These are phyloP conservation scores for Heterodera schachtii DNA, from an alignment of 1,140 invertebrate species.

Conservation along the genomic window DNA sequence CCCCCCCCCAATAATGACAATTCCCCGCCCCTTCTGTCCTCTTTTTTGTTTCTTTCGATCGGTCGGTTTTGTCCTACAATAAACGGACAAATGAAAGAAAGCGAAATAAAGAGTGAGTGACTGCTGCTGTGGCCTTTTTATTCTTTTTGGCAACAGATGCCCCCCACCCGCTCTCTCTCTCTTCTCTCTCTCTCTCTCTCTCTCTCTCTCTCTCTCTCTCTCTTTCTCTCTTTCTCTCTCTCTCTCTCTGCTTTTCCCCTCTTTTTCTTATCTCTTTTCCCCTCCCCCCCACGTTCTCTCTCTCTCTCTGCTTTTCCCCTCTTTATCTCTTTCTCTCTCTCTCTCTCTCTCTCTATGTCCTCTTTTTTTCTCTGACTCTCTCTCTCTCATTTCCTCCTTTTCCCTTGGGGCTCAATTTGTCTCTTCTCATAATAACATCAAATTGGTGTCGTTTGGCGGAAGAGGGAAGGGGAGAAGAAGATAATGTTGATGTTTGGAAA, in stretches of 20 bases:
- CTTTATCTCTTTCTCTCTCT: too few species aligned
- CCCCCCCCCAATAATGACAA: too few species aligned
- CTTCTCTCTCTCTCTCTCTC: too few species aligned
- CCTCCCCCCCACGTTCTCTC: too few species aligned
- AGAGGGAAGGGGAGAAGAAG: background rate
- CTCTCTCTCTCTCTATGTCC: too few species aligned
- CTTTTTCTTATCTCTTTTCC: too few species aligned
- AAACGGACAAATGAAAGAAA: background rate
- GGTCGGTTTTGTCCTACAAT: background rate
- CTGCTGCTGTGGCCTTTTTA: background rate
- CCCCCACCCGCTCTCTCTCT: background rate
- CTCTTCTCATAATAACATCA: background rate
- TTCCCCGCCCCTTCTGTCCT: background rate
- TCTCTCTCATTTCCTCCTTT: too few species aligned
- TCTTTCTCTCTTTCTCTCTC: too few species aligned
- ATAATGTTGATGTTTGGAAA: background rate
- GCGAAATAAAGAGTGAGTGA: background rate
- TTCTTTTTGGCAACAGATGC: background rate
- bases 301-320: too few species aligned
- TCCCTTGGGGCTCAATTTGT: background rate
- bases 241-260: too few species aligned
- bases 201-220: too few species aligned
- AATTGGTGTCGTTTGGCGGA: slow-evolving; percentile 18
- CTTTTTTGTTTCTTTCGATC: background rate
- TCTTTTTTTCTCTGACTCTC: too few species aligned